Conservation (phyloP, 2,888 invertebrate genomes). For the Dorcus hopei region DNA sequence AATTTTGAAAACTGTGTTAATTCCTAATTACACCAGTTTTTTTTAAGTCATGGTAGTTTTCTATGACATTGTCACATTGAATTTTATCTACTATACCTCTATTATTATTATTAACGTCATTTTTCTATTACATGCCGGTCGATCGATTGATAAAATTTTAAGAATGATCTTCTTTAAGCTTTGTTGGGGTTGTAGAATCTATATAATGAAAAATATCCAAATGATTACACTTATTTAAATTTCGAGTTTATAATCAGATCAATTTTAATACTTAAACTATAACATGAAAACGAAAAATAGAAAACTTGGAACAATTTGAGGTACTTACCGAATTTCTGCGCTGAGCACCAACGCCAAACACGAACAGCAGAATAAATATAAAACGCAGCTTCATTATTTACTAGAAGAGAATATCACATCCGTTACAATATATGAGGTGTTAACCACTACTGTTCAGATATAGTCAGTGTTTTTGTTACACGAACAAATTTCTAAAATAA, state of each 20-base stretch:
- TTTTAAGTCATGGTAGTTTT: too few species aligned
- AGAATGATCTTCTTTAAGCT: too few species aligned
- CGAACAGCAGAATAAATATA: conserved; percentile 17
- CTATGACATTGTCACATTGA: too few species aligned
- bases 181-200: too few species aligned
- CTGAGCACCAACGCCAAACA: conserved; percentile 22
- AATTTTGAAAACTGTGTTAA: too few species aligned
- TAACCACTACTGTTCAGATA: background rate
- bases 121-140: too few species aligned
- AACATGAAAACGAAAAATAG: background rate
- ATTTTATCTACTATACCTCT: too few species aligned
- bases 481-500: too few species aligned
- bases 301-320: background rate
- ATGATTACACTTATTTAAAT: background rate
- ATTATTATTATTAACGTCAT: too few species aligned
- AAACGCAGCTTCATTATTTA: conserved; percentile 22
- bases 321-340: conserved; percentile 24
- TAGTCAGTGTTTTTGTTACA: background rate
- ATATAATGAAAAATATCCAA: too few species aligned
- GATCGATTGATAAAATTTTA: too few species aligned
- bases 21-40: too few species aligned
- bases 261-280: background rate
- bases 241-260: background rate
- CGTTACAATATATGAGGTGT: background rate
- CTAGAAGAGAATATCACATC: conserved; percentile 12